phyloP scores from a whole-genome alignment of 2,113 vertebrate species.

The Argyrosomus japonicus region DNA sequence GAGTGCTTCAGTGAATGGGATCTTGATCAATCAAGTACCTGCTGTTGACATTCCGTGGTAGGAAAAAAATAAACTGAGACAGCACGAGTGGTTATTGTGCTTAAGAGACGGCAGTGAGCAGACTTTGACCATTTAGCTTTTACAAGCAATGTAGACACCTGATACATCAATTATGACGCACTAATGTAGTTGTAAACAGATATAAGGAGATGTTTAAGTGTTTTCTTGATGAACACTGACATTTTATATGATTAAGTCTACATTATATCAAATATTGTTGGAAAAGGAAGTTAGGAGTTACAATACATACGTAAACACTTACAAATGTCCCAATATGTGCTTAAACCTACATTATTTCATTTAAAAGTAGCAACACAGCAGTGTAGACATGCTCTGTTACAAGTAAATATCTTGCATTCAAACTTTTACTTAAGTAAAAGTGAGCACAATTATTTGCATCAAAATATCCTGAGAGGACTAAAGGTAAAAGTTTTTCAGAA shows the following conservation, averaged over 20 bases:
- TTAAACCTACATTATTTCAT: neutral
- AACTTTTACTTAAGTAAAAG: no score
- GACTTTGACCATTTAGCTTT: slow-evolving; percentile 19
- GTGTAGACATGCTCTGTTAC: no score
- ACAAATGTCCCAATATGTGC: neutral
- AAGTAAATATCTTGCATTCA: no score
- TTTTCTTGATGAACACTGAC: neutral
- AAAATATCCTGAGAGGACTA: no score
- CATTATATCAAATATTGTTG: neutral
- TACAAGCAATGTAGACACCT: neutral
- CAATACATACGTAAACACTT: neutral
- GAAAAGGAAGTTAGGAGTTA: neutral
- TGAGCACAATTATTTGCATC: no score
- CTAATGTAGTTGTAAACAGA: neutral
- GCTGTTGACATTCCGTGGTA: slow-evolving; percentile 44
- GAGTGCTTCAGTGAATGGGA: slow-evolving; percentile 50
- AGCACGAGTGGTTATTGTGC: slow-evolving; percentile 24
- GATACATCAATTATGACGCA: neutral
- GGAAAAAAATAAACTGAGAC: slow-evolving; percentile 29
- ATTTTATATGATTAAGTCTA: neutral
- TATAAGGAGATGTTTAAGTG: neutral
- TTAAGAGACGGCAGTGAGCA: slow-evolving; percentile 21
- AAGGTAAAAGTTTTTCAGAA: no score
- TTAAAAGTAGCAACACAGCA: no score
- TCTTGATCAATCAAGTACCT: slow-evolving; percentile 59